Evolutionary conservation across 2,797 vertebrate species (phyloP), one percentile per base, ranked within the genome.

Genomic region (Ctenopoma multispine): DNA sequence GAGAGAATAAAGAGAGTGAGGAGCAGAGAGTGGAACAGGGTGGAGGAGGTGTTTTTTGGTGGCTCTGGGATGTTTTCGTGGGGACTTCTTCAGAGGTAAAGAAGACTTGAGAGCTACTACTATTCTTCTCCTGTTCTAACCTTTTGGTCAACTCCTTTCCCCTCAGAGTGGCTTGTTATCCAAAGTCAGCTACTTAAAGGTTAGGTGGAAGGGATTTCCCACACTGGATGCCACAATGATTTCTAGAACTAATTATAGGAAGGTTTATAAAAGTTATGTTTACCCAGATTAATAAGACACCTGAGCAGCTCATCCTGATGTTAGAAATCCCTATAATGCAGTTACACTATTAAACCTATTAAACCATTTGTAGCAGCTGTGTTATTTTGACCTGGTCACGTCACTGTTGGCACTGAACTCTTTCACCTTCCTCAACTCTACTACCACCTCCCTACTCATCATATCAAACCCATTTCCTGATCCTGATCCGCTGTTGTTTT

Each of bases 11-110:
- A 74, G 67, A 59, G 27, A 79, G 69, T 63, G 78, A 84, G 82
- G 63, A 77, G 77, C 77, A 80, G 65, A 82, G 63, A 70, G 41
- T 62, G 72, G 79, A 83, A 73, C 84, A 69, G 63, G 81, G 80
- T 68, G 81, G 65, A 78, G 72, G 69, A 87, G 81, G 89, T 71
- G 38, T 81, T 34, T 8, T 80, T 7, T 94, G 94, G 83, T 94
- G 93, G 36, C 93, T 95, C 81, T 95, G 94, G 81, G 95, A 93
- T 57, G 91, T 91, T 24, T 84, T 95, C 59, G 74, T 89, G 66
- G 90, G 89, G 72, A 23, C 61, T 72, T 66, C 69, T 61, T 67
- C 78, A 38, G 85, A 94, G 94, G 94, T 95, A 94, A 93, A 85
- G 8, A 72, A 72, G 47, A 43, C 29, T 15, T 0, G 31, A 73